Evolutionary conservation across 2,113 vertebrate species (phyloP).

Genomic region (Daubentonia madagascariensis): DNA sequence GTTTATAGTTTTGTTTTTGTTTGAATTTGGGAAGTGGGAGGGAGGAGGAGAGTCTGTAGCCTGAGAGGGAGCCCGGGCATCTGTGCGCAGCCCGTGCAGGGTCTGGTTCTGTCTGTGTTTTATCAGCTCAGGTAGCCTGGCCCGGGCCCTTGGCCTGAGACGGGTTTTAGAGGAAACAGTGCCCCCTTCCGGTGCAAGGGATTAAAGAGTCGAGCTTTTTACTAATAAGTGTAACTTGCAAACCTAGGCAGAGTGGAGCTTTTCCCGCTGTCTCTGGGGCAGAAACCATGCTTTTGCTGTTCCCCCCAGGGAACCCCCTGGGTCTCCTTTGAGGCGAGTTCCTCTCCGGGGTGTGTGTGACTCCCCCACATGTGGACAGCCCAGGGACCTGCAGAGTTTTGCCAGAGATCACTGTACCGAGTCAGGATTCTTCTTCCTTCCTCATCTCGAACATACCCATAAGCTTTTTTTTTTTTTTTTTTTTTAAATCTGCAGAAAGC

Average conservation of each 20-base stretch:
- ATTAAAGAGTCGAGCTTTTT: not conserved
- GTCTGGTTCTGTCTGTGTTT: not conserved
- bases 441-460: fast-evolving
- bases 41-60: not conserved
- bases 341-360: fast-evolving
- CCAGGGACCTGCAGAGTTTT: not conserved
- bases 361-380: not conserved
- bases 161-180: constrained; percentile 41
- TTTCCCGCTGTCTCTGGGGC: not conserved
- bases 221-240: not conserved
- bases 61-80: not conserved
- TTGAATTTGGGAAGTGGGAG: not conserved
- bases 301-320: fast-evolving
- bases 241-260: not conserved
- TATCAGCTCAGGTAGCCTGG: not conserved
- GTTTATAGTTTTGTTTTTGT: not conserved
- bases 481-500: not conserved
- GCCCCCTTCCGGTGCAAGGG: constrained; percentile 12
- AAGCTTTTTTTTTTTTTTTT: not conserved
- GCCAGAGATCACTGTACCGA: not conserved
- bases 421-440: no score
- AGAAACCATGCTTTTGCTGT: not conserved
- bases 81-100: not conserved
- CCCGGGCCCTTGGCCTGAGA: not conserved
- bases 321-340: not conserved